Percentiles rank a stretch among this genome's conserved stretches.
These are phyloP conservation scores for Sisyra terminalis DNA, from an alignment of 2,888 invertebrate species.

Conservation along the genomic window DNA sequence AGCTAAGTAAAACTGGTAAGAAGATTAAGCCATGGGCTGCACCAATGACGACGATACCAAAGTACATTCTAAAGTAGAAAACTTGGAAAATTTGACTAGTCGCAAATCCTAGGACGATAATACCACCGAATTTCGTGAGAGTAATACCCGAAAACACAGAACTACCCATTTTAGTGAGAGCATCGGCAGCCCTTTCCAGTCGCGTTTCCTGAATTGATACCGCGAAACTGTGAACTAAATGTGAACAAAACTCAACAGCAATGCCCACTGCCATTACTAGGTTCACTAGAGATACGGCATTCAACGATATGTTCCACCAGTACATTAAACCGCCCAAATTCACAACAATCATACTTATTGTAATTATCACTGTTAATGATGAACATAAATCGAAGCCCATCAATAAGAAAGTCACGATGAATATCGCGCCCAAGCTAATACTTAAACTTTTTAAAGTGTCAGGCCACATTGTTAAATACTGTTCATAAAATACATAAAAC, in stretches of 20 bases:
- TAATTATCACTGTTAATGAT: conserved; percentile 73
- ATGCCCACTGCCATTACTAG: conserved; percentile 97
- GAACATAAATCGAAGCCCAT: conserved; percentile 91
- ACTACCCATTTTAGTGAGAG: conserved; percentile 82
- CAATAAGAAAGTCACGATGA: conserved; percentile 78
- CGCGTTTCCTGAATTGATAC: conserved; percentile 56
- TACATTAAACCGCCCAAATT: conserved; percentile 94
- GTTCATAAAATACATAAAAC: conserved; percentile 98
- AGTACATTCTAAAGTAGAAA: conserved; percentile 95
- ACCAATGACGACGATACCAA: conserved; percentile 93
- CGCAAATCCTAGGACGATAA: conserved; percentile 90
- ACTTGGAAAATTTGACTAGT: conserved; percentile 95
- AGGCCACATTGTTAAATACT: conserved; percentile 90
- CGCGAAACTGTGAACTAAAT: conserved; percentile 85
- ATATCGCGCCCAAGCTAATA: conserved; percentile 82
- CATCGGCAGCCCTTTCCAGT: conserved; percentile 61
- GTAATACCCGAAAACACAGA: conserved; percentile 96
- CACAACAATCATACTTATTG: conserved; percentile 85
- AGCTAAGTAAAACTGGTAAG: conserved; percentile 91
- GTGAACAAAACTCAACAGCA: conserved; percentile 96
- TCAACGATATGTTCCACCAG: conserved; percentile 88
- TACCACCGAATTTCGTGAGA: conserved; percentile 93
- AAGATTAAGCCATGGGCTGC: conserved; percentile 95
- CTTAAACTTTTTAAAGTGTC: conserved; percentile 78
- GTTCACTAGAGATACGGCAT: conserved; percentile 94